Base-by-base conservation (phyloP, 2,888 invertebrate genomes). In the Nomada hirtipes region DNA sequence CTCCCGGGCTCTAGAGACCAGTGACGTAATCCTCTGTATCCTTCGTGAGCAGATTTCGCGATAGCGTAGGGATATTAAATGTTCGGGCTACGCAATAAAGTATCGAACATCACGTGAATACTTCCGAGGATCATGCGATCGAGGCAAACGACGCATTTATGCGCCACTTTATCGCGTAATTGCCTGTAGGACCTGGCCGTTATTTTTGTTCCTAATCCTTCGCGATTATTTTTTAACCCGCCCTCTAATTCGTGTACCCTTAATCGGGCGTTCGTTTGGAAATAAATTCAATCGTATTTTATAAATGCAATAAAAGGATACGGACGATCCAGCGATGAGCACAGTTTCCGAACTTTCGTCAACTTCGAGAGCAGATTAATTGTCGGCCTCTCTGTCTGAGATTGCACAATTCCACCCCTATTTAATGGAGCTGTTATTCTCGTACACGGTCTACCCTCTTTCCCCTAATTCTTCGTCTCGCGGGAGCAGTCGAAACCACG, bases 1-100 rank as follows among this genome's bases (percentile, higher is more conserved):
- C 1, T 63, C 23, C 11, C 13, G 4, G 20, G n/a, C 50, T 57
- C 36, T 44, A 47, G 59, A 18, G 72, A 67, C 80, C 74, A 70
- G 69, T 65, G 70, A 81, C 80, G 79, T 81, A 74, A 69, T 73
- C 68, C 42, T 64, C 53, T 59, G 80, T 79, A 81, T 79, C 69
- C 59, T 81, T 81, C 81, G 80, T 44, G 81, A 79, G 68, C 80
- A 74, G 81, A 69, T 81, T 81, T 64, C 73, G 65, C 69, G 76
- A 79, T 79, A 60, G 29, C 80, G 69, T 11, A 15, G 53, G 73
- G 64, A 79, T 79, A 73, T 80, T 79, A 79, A 79, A 79, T 65
- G 79, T 18, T 59, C 68, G 73, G 29, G 44, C 57, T 79, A 69
- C 72, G 73, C 80, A 59, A 80, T 79, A 79, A 64, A 80, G 68